Percentiles rank a stretch among this genome's conserved stretches.
phyloP scores from a whole-genome alignment of 2,113 vertebrate genomes.

The Sapayoa aenigma region DNA sequence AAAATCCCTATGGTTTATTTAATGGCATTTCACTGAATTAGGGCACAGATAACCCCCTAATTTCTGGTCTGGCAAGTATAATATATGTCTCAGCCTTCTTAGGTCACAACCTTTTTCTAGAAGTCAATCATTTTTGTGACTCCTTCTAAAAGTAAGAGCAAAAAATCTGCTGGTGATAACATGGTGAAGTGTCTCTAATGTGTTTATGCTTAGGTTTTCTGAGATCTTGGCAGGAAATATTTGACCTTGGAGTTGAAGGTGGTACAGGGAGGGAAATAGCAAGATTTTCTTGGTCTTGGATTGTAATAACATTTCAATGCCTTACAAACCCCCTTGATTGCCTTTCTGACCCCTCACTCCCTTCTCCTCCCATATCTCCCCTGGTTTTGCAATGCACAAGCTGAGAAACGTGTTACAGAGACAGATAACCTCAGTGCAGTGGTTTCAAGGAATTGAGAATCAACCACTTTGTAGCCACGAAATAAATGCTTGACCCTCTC shows the following conservation, averaged over 20 bases:
- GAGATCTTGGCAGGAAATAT: constrained; percentile 27
- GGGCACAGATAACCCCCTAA: not conserved
- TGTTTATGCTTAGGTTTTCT: constrained; percentile 27
- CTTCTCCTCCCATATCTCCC: constrained; percentile 2
- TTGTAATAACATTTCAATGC: constrained; percentile 27
- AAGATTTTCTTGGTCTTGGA: constrained; percentile 40
- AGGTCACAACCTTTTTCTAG: constrained; percentile 31
- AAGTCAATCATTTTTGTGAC: constrained; percentile 45
- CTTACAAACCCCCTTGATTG: not conserved
- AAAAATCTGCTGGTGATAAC: constrained; percentile 39
- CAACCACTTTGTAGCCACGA: not conserved
- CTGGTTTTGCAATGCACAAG: constrained; percentile 7
- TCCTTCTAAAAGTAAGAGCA: constrained; percentile 12
- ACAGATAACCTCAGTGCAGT: not conserved
- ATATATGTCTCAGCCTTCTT: not conserved
- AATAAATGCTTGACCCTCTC: not conserved
- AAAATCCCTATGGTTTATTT: not conserved
- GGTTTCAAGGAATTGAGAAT: not conserved
- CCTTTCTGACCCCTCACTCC: constrained; percentile 52
- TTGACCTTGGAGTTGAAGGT: constrained; percentile 37
- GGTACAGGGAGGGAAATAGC: constrained; percentile 4
- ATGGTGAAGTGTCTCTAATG: not conserved
- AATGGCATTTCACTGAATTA: not conserved
- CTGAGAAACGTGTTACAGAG: not conserved
- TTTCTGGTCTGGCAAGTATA: not conserved